Evolutionary conservation across 2,797 vertebrate species (phyloP).

Genomic region (Cuculus canorus): DNA sequence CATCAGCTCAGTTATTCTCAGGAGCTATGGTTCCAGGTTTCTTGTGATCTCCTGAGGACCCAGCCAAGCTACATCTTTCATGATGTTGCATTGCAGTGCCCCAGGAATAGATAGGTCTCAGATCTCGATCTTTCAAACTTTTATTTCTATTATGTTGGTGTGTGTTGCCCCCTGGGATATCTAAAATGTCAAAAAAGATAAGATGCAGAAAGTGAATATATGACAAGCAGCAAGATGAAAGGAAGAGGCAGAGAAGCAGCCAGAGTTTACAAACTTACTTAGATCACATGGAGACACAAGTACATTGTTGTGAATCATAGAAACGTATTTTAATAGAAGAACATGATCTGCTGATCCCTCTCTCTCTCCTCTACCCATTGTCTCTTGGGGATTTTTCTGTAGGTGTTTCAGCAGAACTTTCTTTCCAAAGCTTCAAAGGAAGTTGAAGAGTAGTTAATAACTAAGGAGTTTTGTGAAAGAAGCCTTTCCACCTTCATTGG

Average conservation of each 20-base stretch:
- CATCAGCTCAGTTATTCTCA: constrained; percentile 29
- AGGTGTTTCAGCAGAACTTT: background rate
- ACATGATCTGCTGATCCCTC: background rate
- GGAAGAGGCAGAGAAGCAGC: constrained; percentile 17
- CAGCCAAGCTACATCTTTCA: constrained; percentile 31
- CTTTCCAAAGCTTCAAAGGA: background rate
- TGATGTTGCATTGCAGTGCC: background rate
- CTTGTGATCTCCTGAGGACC: constrained; percentile 49
- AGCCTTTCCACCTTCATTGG: background rate
- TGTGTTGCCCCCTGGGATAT: constrained; percentile 1
- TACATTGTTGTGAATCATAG: constrained; percentile 11
- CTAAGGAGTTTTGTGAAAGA: background rate
- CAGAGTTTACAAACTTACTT: constrained; percentile 32
- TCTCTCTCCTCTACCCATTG: background rate
- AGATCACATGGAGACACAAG: background rate
- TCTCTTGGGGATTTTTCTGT: background rate
- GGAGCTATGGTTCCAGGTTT: constrained; percentile 46
- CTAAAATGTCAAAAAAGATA: constrained; percentile 50
- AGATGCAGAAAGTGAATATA: constrained; percentile 28
- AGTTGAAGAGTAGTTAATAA: background rate
- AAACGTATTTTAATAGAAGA: constrained; percentile 17
- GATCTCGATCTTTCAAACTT: constrained; percentile 43
- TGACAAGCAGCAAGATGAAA: constrained; percentile 36
- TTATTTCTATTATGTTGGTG: constrained; percentile 50
- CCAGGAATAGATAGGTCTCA: constrained; percentile 38